Base-by-base conservation (phyloP, 1,140 invertebrate genomes). In the Phymastichus coffea region DNA sequence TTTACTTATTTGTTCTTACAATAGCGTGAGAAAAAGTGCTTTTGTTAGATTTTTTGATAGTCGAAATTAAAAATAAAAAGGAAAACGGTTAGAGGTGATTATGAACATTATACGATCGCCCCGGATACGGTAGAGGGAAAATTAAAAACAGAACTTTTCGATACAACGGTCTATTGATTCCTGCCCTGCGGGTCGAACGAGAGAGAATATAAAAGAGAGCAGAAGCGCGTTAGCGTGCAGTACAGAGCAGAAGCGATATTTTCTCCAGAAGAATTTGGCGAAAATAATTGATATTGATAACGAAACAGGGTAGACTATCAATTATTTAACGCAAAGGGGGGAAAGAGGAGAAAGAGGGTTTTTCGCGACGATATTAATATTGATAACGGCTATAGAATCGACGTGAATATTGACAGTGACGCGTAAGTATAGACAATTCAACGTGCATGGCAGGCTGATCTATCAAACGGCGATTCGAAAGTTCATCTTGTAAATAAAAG, bases 241-340 rank as follows among this genome's bases (percentile, higher is more conserved):
- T 58, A n/a, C n/a, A n/a, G n/a, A n/a, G n/a, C n/a, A n/a, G n/a
- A n/a, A n/a, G n/a, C n/a, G n/a, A n/a, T n/a, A n/a, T n/a, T n/a
- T n/a, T n/a, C n/a, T n/a, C n/a, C n/a, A n/a, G n/a, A n/a, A n/a
- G n/a, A n/a, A n/a, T n/a, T n/a, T n/a, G 67, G 64, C 57, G 63
- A 63, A 63, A 59, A 67, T 67, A 65, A 74, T 70, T 73, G 66
- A 72, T 72, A 73, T 69, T 65, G 70, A 75, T 74, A 78, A 80
- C 76, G 71, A 77, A 77, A 79, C 78, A 80, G 78, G 77, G 77
- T 80, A 76, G 76, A 67, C 69, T 76, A 78, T 78, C 75, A 80
- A 80, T 79, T 79, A 77, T 70, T 61, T 72, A 70, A 74, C 64
- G 68, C 60, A 63, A 58, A 61, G 63, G 49, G 30, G 59, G 28